phyloP scores from a whole-genome alignment of 2,797 vertebrate species.

The Ptychadena robeensis region DNA sequence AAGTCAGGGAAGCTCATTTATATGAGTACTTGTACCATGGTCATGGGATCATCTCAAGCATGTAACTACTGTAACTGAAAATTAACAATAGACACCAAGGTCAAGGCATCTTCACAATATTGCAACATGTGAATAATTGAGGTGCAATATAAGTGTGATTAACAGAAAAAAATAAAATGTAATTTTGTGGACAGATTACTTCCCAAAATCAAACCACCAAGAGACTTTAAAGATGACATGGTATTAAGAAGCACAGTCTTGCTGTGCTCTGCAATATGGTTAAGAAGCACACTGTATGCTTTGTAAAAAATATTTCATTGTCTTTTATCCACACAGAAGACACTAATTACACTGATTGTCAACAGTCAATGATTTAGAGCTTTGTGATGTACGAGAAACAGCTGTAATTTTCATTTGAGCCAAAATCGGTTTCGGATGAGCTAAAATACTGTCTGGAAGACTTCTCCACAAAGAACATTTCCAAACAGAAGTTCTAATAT shows the following conservation, averaged over 20 bases:
- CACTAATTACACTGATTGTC: conserved; percentile 44
- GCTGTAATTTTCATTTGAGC: conserved; percentile 41
- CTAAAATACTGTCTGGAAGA: conserved; percentile 40
- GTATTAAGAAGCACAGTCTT: neutral
- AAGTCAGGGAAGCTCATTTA: no score
- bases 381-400: conserved; percentile 50
- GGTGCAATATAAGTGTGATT: no score
- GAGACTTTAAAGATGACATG: neutral
- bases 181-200: neutral
- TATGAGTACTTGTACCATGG: no score
- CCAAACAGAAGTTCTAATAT: conserved; percentile 60
- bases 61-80: no score
- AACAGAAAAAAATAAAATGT: no score
- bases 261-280: neutral
- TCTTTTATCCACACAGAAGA: conserved; percentile 17
- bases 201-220: neutral
- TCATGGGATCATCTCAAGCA: no score
- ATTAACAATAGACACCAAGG: no score
- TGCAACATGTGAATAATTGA: no score
- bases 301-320: conserved; percentile 2
- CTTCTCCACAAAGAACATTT: conserved; percentile 35
- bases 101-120: no score
- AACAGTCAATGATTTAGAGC: conserved; percentile 32
- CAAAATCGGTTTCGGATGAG: conserved; percentile 44
- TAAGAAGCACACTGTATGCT: neutral